Conservation (phyloP, 2,888 invertebrate genomes). For the Saturnia pavonia region DNA sequence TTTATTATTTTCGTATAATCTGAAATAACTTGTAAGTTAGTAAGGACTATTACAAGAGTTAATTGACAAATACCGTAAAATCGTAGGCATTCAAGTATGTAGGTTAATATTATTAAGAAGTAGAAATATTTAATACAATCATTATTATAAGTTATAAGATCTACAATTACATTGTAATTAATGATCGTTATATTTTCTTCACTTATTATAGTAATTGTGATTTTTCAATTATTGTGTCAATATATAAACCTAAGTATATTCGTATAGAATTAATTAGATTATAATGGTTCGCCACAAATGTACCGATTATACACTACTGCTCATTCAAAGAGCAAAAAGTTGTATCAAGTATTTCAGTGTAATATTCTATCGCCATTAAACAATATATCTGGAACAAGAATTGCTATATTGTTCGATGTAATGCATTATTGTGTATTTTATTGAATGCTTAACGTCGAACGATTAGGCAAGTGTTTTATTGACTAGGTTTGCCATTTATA, state of each 20-base stretch:
- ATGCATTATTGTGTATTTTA: no score
- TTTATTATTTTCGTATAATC: slow-evolving; percentile 32
- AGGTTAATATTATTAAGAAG: slow-evolving; percentile 58
- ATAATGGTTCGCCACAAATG: slow-evolving; percentile 65
- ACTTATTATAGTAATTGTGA: slow-evolving; percentile 51
- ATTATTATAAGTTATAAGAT: slow-evolving; percentile 44
- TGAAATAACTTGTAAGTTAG: slow-evolving; percentile 25
- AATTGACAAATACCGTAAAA: slow-evolving; percentile 52
- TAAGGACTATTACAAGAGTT: slow-evolving; percentile 53
- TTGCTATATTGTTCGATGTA: slow-evolving; percentile 37
- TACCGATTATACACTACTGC: slow-evolving; percentile 63
- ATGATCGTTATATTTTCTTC: slow-evolving; percentile 47
- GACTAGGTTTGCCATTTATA: background rate
- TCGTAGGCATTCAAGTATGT: slow-evolving; percentile 58
- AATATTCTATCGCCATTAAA: slow-evolving; percentile 75
- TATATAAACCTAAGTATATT: slow-evolving; percentile 64
- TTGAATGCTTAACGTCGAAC: background rate
- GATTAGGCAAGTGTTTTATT: slow-evolving; percentile 11
- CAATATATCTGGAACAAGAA: slow-evolving; percentile 53
- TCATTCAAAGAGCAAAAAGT: slow-evolving; percentile 65
- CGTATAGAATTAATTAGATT: slow-evolving; percentile 62
- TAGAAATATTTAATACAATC: slow-evolving; percentile 49
- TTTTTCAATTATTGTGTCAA: slow-evolving; percentile 76
- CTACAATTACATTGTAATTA: slow-evolving; percentile 49
- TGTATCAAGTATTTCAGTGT: slow-evolving; percentile 69